These are phyloP conservation scores for Chroicocephalus ridibundus DNA, from an alignment of 2,113 vertebrate species.

Conservation along the genomic window DNA sequence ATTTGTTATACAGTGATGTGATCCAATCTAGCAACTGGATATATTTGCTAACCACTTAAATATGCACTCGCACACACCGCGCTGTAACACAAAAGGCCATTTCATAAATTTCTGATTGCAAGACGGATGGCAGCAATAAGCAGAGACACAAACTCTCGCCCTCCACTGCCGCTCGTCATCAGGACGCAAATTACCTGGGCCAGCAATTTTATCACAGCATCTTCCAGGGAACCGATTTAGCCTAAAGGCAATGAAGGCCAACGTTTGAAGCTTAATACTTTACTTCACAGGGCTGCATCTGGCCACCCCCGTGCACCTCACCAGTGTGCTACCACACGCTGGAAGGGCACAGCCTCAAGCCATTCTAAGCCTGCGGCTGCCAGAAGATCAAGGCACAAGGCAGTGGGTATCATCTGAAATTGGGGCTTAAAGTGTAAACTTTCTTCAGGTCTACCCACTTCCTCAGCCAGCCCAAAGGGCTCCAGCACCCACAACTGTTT, in stretches of 20 bases:
- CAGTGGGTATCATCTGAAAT: neutral
- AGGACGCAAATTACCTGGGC: conserved; percentile 20
- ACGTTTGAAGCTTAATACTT: neutral
- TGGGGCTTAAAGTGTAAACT: neutral
- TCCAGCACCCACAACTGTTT: neutral
- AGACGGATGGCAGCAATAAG: conserved; percentile 47
- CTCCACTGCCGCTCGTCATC: neutral
- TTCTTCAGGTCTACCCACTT: neutral
- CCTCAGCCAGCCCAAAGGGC: neutral
- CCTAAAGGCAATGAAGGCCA: neutral
- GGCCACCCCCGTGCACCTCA: neutral
- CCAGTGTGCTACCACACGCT: neutral
- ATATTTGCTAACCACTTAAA: conserved; percentile 21
- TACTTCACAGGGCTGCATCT: neutral
- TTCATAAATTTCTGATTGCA: conserved; percentile 21
- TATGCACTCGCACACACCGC: neutral
- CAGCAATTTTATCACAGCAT: conserved; percentile 12
- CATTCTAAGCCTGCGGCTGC: neutral
- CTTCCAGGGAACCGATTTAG: neutral
- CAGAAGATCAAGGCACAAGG: neutral
- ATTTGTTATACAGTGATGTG: neutral
- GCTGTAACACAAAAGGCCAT: neutral
- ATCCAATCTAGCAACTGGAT: conserved; percentile 11
- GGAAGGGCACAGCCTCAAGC: neutral
- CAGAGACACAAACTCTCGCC: conserved; percentile 3